Conservation (phyloP, 1,140 invertebrate species). For the Philopotamus ludificatus region DNA sequence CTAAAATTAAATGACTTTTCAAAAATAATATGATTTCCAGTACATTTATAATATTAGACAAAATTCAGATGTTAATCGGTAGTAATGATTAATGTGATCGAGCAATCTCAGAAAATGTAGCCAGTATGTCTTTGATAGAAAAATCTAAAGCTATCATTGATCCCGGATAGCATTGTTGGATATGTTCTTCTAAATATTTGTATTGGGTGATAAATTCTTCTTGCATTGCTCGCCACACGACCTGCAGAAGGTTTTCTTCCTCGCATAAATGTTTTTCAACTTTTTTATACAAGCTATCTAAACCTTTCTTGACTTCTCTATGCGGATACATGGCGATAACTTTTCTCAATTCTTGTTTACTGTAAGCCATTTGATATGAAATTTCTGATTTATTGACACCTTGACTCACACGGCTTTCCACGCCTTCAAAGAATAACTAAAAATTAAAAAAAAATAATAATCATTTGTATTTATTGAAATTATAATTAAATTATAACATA, state of each 20-base stretch:
- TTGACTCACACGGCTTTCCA: constrained; percentile 84
- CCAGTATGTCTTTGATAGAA: constrained; percentile 92
- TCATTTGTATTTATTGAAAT: constrained; percentile 27
- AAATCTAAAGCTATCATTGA: constrained; percentile 94
- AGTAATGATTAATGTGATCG: constrained; percentile 87
- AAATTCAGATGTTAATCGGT: too few relatives aligned
- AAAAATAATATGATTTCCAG: too few relatives aligned
- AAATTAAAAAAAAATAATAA: constrained; percentile 43
- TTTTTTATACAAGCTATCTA: constrained; percentile 94
- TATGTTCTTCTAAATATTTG: constrained; percentile 89
- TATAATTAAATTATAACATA: constrained; percentile 52
- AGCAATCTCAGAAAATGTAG: constrained; percentile 99
- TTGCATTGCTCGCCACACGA: constrained; percentile 99
- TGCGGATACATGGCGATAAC: constrained; percentile 95
- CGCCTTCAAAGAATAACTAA: constrained; percentile 92
- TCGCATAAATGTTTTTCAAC: constrained; percentile 96
- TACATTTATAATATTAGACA: too few relatives aligned
- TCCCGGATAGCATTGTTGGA: constrained; percentile 95
- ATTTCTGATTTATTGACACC: constrained; percentile 97
- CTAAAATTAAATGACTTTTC: too few relatives aligned
- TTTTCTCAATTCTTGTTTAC: constrained; percentile 93
- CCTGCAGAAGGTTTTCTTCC: constrained; percentile 92
- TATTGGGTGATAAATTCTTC: constrained; percentile 98
- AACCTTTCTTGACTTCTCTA: constrained; percentile 92
- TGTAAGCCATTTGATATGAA: constrained; percentile 96